Conservation (phyloP, 1,140 invertebrate species). For the Rhagoletis zephyria region DNA sequence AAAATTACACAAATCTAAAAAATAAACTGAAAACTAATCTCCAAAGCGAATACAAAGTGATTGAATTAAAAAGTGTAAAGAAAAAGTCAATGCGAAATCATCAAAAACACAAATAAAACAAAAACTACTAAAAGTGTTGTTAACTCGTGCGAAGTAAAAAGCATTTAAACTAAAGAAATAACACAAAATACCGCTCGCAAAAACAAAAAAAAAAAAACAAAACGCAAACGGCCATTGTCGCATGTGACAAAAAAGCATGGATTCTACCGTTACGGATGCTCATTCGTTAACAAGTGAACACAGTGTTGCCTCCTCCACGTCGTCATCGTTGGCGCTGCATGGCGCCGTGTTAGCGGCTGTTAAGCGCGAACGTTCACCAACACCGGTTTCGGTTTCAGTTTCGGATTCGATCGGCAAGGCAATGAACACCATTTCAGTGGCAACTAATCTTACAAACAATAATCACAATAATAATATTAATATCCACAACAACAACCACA, state of each 20-base stretch:
- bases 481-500: slow-evolving; percentile 68
- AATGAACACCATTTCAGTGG: slow-evolving; percentile 74
- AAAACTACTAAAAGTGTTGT: slow-evolving; percentile 3
- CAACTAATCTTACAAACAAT: slow-evolving; percentile 60
- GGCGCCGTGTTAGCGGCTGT: slow-evolving; percentile 36
- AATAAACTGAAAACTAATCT: too few relatives aligned
- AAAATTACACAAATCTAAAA: too few relatives aligned
- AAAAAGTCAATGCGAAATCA: neutral
- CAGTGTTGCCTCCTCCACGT: slow-evolving; percentile 72
- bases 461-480: slow-evolving; percentile 57
- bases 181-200: slow-evolving; percentile 26
- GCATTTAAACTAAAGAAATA: neutral
- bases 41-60: neutral
- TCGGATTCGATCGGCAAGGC: slow-evolving; percentile 55
- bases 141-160: neutral
- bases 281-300: slow-evolving; percentile 76
- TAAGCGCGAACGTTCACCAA: slow-evolving; percentile 45
- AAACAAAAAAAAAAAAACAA: slow-evolving; percentile 11
- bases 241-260: slow-evolving; percentile 55
- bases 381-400: neutral
- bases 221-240: neutral
- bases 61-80: neutral
- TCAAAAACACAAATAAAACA: slow-evolving; percentile 30
- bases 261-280: slow-evolving; percentile 44
- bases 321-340: slow-evolving; percentile 52